phyloP scores from a whole-genome alignment of 2,113 vertebrate species.

The Sorex araneus region DNA sequence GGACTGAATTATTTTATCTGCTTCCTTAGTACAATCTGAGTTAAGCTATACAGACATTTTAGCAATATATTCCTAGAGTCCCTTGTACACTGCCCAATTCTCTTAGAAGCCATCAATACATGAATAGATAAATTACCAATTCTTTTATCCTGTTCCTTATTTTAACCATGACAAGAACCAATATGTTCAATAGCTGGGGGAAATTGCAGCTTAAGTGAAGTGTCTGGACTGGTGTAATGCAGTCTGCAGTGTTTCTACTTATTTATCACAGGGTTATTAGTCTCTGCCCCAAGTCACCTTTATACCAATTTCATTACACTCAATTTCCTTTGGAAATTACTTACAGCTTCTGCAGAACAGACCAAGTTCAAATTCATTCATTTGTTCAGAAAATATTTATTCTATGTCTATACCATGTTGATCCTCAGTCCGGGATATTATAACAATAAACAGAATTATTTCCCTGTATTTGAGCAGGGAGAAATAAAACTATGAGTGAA shows the following conservation, averaged over 20 bases:
- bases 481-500: neutral
- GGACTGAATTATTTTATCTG: slow-evolving; percentile 1
- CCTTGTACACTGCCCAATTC: neutral
- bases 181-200: neutral
- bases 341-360: neutral
- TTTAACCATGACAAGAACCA: slow-evolving; percentile 5
- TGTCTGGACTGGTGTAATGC: neutral
- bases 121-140: neutral
- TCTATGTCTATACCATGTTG: neutral
- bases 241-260: neutral
- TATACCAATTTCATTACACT: slow-evolving; percentile 15
- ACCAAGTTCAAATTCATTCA: neutral
- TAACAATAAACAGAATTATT: neutral
- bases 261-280: slow-evolving; percentile 18
- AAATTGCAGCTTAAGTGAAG: neutral
- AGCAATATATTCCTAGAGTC: neutral
- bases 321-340: slow-evolving; percentile 48
- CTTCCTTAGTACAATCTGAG: neutral
- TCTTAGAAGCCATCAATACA: neutral
- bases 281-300: neutral
- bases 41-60: slow-evolving; percentile 1
- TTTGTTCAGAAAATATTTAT: slow-evolving; percentile 51
- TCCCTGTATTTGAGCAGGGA: neutral
- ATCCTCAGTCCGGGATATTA: neutral
- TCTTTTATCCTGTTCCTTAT: slow-evolving; percentile 8